Conservation (phyloP, 2,113 vertebrate species). For the Amblyornis subalaris region DNA sequence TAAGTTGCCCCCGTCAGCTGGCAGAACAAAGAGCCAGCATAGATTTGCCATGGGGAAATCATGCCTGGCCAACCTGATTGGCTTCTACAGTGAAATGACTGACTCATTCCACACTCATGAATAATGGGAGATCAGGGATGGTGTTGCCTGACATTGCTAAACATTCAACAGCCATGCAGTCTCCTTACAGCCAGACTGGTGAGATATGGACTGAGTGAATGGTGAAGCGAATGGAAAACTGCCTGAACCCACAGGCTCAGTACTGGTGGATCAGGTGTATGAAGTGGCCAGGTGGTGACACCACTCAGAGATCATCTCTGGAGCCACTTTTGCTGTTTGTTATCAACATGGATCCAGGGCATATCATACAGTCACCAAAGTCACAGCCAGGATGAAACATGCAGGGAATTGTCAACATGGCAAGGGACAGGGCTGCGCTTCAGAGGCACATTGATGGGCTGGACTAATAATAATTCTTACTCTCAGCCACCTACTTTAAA, state of each 20-base stretch:
- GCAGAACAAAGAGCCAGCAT: background rate
- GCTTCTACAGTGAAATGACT: too few relatives aligned
- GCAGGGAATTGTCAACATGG: too few relatives aligned
- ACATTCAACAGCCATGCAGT: too few relatives aligned
- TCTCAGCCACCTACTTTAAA: too few relatives aligned
- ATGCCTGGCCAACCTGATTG: background rate
- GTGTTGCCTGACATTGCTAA: background rate
- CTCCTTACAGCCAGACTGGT: background rate
- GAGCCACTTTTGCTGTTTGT: background rate
- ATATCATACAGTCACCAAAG: too few relatives aligned
- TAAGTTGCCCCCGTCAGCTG: too few relatives aligned
- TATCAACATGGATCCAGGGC: too few relatives aligned
- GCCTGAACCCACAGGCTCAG: background rate
- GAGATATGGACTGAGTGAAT: background rate
- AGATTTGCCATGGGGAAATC: background rate
- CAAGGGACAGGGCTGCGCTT: too few relatives aligned
- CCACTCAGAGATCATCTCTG: background rate
- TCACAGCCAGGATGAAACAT: too few relatives aligned
- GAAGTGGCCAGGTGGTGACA: background rate
- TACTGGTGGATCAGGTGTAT: background rate
- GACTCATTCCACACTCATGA: background rate
- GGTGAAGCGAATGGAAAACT: background rate
- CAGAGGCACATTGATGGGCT: too few relatives aligned
- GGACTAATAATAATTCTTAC: too few relatives aligned
- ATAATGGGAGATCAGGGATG: background rate